Percentiles rank a stretch among this genome's conserved stretches.
These are phyloP conservation scores for Girardia tigrina DNA, from an alignment of 2,888 invertebrate genomes.

Conservation along the genomic window DNA sequence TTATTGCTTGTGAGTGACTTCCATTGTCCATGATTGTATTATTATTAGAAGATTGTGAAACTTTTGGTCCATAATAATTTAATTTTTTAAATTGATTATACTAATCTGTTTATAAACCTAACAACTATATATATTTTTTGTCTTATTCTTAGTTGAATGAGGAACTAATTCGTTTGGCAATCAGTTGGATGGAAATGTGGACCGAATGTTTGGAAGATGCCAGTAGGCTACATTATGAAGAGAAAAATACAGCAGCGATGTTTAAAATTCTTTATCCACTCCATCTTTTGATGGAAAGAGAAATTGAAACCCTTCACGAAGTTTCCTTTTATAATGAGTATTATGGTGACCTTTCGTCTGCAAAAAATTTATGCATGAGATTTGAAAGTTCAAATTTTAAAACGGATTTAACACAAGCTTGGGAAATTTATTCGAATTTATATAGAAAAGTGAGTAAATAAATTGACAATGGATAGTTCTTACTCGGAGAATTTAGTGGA, in stretches of 20 bases:
- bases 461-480: slow-evolving; percentile 73
- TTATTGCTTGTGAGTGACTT: too few species aligned
- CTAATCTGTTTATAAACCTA: too few species aligned
- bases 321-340: slow-evolving; percentile 91
- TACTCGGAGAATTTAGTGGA: slow-evolving; percentile 54
- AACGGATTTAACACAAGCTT: slow-evolving; percentile 87
- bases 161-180: slow-evolving; percentile 88
- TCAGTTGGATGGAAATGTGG: slow-evolving; percentile 98
- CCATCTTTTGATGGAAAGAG: slow-evolving; percentile 79
- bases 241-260: slow-evolving; percentile 69
- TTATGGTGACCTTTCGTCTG: slow-evolving; percentile 79
- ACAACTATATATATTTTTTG: background rate
- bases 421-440: slow-evolving; percentile 97
- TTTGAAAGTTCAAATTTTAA: slow-evolving; percentile 69
- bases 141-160: slow-evolving; percentile 57
- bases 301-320: slow-evolving; percentile 87
- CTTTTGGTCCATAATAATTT: too few species aligned
- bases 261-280: slow-evolving; percentile 82
- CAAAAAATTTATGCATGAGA: slow-evolving; percentile 82
- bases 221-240: slow-evolving; percentile 83
- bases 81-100: too few species aligned
- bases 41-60: too few species aligned
- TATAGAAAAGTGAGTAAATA: slow-evolving; percentile 62
- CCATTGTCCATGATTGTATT: too few species aligned
- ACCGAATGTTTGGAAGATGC: slow-evolving; percentile 77